Evolutionary conservation across 2,888 invertebrate species (phyloP).

Genomic region (Amphiduros pacificus): DNA sequence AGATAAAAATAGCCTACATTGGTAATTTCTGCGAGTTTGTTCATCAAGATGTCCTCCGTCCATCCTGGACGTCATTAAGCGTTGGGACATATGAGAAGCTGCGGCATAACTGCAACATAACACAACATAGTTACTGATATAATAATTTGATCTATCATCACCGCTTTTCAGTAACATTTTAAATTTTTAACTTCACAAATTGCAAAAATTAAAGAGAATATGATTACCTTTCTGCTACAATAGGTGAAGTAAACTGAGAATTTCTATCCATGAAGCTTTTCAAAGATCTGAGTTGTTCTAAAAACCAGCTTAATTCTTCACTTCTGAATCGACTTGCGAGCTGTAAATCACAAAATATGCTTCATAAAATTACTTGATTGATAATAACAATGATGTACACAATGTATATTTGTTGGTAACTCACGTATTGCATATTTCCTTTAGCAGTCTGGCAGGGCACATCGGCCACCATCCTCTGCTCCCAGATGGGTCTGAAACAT

Average conservation of each 20-base stretch:
- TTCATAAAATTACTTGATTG: too few relatives aligned
- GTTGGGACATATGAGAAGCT: conserved; percentile 1
- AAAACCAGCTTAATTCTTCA: conserved; percentile 73
- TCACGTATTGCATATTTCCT: conserved; percentile 50
- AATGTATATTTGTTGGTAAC: too few relatives aligned
- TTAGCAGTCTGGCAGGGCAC: conserved; percentile 42
- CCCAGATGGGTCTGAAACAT: conserved; percentile 78
- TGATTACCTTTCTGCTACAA: conserved; percentile 46
- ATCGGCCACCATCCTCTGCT: conserved; percentile 50
- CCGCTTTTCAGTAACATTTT: too few relatives aligned
- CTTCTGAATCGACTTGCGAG: conserved; percentile 71
- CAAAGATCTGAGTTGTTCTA: conserved; percentile 76
- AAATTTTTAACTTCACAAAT: too few relatives aligned
- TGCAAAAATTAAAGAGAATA: too few relatives aligned
- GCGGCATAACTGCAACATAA: conserved; percentile 2
- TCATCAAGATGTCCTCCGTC: conserved; percentile 30
- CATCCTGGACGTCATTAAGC: too few relatives aligned
- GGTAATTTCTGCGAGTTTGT: conserved; percentile 45
- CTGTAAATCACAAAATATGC: too few relatives aligned
- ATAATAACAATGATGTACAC: too few relatives aligned
- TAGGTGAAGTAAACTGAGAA: conserved; percentile 60
- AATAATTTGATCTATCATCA: too few relatives aligned
- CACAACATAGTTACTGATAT: too few relatives aligned
- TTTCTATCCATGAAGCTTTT: conserved; percentile 75
- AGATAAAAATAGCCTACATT: conserved; percentile 38